Percentiles rank a stretch among this genome's conserved stretches.
These are phyloP conservation scores for Anneissia japonica DNA, from an alignment of 35 echinoderm and acorn worm genomes.

Conservation along the genomic window DNA sequence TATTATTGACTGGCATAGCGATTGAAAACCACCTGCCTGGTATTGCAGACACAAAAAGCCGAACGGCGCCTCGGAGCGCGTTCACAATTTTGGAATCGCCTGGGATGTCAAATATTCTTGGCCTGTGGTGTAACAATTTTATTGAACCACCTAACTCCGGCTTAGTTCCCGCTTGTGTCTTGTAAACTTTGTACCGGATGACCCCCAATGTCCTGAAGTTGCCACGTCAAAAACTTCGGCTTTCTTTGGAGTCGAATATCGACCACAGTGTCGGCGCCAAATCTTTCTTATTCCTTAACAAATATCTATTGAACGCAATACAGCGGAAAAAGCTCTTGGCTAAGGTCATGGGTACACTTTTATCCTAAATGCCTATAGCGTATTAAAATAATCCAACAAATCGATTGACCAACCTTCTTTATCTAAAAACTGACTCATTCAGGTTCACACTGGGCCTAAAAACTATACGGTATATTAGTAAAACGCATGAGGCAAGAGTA, in stretches of 20 bases:
- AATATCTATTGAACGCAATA: neutral
- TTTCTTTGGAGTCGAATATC: neutral
- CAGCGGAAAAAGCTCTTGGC: neutral
- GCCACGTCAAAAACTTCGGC: neutral
- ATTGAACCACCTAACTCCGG: no score
- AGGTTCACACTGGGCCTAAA: no score
- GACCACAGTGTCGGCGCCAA: neutral
- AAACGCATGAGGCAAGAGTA: no score
- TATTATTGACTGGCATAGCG: neutral
- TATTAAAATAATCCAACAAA: neutral
- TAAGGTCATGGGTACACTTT: neutral
- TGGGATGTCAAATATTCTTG: no score
- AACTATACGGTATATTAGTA: no score
- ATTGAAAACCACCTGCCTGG: neutral
- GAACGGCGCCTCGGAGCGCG: no score
- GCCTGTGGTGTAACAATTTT: no score
- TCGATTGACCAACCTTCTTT: neutral
- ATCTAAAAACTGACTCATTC: neutral
- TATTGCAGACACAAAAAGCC: neutral
- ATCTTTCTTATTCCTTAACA: neutral
- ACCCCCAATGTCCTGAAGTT: neutral
- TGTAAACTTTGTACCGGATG: neutral
- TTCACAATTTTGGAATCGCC: no score
- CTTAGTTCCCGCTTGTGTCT: no score
- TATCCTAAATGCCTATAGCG: neutral